A percentile compares a stretch with the other conserved stretches of the same genome.
Conservation (phyloP, 2,888 invertebrate genomes). For the Xanthorhoe designata region DNA sequence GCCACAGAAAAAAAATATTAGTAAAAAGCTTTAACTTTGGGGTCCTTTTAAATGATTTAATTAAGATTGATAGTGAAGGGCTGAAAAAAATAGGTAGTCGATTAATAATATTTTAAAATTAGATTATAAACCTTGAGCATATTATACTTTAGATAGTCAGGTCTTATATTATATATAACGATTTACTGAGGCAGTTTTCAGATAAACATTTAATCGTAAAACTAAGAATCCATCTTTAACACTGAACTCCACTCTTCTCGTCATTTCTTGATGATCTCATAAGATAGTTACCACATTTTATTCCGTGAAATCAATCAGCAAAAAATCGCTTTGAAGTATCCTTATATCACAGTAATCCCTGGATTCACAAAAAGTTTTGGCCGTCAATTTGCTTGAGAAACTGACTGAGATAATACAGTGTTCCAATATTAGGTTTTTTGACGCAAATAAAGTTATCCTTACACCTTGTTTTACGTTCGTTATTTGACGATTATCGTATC, state of each 20-base stretch:
- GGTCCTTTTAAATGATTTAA: too few species aligned
- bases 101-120: too few species aligned
- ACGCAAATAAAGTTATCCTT: too few species aligned
- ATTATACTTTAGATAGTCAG: too few species aligned
- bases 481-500: not conserved
- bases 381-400: not conserved
- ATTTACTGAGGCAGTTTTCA: not conserved
- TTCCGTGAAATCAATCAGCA: conserved; percentile 24
- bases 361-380: not conserved
- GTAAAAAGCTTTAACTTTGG: too few species aligned
- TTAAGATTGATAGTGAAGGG: too few species aligned
- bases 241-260: not conserved
- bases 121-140: too few species aligned
- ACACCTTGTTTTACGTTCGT: not conserved
- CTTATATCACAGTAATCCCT: conserved; percentile 16
- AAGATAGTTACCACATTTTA: conserved; percentile 28
- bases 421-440: too few species aligned
- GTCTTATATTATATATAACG: too few species aligned
- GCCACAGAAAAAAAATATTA: too few species aligned
- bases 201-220: conserved; percentile 4
- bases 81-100: too few species aligned
- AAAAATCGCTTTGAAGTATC: conserved; percentile 18
- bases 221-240: conserved; percentile 15
- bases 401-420: not conserved
- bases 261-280: conserved; percentile 5